Evolutionary conservation across 2,888 invertebrate species (phyloP), one percentile per base, ranked within the genome.

Genomic region (Aproaerema taeniolella): DNA sequence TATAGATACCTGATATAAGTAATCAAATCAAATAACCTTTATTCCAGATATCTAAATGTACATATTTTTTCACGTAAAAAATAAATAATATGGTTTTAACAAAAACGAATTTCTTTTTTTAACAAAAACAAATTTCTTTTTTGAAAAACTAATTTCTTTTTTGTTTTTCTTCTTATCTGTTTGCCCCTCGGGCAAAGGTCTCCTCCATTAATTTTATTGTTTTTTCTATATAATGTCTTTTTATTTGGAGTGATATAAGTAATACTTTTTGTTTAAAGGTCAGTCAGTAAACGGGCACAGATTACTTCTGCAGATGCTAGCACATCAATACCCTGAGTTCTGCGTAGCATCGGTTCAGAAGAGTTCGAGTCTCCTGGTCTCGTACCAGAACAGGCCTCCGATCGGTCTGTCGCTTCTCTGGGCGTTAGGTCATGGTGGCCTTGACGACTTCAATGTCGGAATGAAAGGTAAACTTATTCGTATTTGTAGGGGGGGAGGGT

Each of bases 341-440:
- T 90, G 91, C 36, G 62, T 85, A 0, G 74, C 81, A 1, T 91
- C 90, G 43, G 67, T 92, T 50, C 78, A 88, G 8, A 94, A 93
- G 66, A 88, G 90, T 46, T 80, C 88, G 2, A 88, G 86, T 41
- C 71, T 94, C 11, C 86, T 90, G 25, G 92, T 91, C 55, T 94
- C 94, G 0, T 94, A 93, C 61, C 93, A 93, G 58, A 94, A 94
- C 64, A 87, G 93, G 36, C 91, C 92, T 43, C 88, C 90, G 1
- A 91, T 94, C 45, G 93, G 93, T 1, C 74, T 92, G 20, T 90
- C 93, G 0, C 81, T 94, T 29, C 73, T 94, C 1, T 94, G 94
- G 94, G 91, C 91, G 1, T 80, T 93, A n/a, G 92, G 92, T 1
- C 93, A 94, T 61, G 91, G 91, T 7, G 93, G 93, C 1, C 74